A percentile compares a stretch with the other conserved stretches of the same genome.
These are phyloP conservation scores for Leptopilina clavipes DNA, from an alignment of 1,140 invertebrate species.

Conservation along the genomic window DNA sequence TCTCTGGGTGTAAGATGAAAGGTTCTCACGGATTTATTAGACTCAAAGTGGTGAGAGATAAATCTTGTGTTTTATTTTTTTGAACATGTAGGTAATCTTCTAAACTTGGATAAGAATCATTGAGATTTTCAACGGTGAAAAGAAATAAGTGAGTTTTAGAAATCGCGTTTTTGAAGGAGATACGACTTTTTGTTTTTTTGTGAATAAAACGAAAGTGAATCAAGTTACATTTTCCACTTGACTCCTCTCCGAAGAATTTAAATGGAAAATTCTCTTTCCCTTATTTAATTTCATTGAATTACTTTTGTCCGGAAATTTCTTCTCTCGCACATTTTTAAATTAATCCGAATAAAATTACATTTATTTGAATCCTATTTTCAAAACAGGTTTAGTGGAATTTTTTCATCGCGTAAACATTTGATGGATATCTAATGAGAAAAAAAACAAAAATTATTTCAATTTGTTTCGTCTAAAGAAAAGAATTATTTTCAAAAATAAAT, in stretches of 20 bases:
- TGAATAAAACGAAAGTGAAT: neutral
- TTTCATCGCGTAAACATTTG: too few relatives aligned
- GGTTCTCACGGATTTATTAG: neutral
- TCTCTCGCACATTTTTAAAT: neutral
- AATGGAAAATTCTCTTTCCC: neutral
- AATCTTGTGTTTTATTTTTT: neutral
- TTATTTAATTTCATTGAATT: neutral
- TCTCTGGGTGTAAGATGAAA: neutral
- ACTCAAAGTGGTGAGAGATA: neutral
- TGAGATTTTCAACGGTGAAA: neutral
- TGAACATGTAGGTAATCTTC: neutral
- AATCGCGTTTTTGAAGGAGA: slow-evolving; percentile 1
- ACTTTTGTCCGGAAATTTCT: neutral
- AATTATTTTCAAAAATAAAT: too few relatives aligned
- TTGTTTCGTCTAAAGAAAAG: too few relatives aligned
- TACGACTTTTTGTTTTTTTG: neutral
- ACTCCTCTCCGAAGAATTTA: neutral
- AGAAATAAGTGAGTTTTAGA: neutral
- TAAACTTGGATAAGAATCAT: neutral
- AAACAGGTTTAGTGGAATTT: too few relatives aligned
- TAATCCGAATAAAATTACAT: too few relatives aligned
- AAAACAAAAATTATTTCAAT: too few relatives aligned
- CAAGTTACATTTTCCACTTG: slow-evolving; percentile 5
- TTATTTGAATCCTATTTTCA: too few relatives aligned
- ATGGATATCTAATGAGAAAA: too few relatives aligned